Percentiles rank a stretch among this genome's conserved stretches.
Conservation (phyloP, 2,113 vertebrate species). For the Chlorodrepanis virens region DNA sequence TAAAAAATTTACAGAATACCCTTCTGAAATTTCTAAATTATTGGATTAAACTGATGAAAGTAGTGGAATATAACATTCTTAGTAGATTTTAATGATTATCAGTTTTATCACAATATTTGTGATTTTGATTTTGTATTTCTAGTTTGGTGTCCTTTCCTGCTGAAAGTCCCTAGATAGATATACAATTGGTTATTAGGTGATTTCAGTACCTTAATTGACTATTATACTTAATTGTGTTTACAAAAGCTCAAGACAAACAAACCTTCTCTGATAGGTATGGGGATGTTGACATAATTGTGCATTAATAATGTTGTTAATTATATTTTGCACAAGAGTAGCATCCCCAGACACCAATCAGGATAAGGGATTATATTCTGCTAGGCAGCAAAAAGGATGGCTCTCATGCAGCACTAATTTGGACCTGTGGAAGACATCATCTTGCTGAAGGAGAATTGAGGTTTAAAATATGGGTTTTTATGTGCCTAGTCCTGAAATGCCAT, state of each 20-base stretch:
- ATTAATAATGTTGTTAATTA: slow-evolving; percentile 7
- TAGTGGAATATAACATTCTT: not conserved
- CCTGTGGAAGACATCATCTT: not conserved
- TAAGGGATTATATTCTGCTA: not conserved
- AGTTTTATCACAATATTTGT: not conserved
- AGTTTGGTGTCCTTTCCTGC: not conserved
- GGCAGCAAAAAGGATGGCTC: not conserved
- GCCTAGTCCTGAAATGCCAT: not conserved
- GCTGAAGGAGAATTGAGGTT: not conserved
- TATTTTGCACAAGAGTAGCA: not conserved
- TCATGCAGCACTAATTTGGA: not conserved
- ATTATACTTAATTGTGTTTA: not conserved
- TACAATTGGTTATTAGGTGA: not conserved
- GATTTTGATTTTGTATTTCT: not conserved
- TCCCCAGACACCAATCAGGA: not conserved
- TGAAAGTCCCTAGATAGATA: not conserved
- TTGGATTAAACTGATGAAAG: not conserved
- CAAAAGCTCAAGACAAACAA: not conserved
- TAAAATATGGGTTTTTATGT: not conserved
- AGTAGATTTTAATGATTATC: not conserved
- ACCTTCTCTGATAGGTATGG: not conserved
- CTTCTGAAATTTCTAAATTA: not conserved
- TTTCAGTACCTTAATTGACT: slow-evolving; percentile 3
- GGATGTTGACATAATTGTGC: not conserved
- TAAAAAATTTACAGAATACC: not conserved